Evolutionary conservation across 2,797 vertebrate genomes (phyloP).

Genomic region (Protonibea diacanthus): DNA sequence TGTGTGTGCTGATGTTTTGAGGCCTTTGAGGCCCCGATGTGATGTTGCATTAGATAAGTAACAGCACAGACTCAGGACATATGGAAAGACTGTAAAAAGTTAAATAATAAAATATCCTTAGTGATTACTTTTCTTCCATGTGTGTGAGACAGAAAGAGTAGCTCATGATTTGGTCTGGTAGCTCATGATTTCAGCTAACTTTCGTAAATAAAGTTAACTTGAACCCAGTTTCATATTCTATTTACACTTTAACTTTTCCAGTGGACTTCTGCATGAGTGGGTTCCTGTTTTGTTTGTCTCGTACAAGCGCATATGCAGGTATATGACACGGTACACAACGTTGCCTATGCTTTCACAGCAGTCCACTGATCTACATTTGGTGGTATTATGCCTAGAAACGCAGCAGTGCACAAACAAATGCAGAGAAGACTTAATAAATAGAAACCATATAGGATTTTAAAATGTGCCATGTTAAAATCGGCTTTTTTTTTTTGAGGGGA

Average conservation of each 20-base stretch:
- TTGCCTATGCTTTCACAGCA: background rate
- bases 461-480: background rate
- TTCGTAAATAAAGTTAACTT: background rate
- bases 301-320: no score
- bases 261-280: no score
- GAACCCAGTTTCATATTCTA: background rate
- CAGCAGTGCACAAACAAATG: background rate
- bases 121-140: background rate
- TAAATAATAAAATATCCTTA: constrained; percentile 17
- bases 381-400: background rate
- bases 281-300: no score
- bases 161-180: no score
- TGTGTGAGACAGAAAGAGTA: background rate
- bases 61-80: constrained; percentile 12
- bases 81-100: constrained; percentile 21
- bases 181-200: background rate
- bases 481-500: background rate
- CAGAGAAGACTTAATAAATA: no score
- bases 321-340: background rate
- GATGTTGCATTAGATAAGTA: constrained; percentile 41
- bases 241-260: background rate
- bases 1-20: constrained; percentile 49
- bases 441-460: background rate
- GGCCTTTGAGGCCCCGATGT: constrained; percentile 1
- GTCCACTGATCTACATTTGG: background rate